Evolutionary conservation across 2,888 invertebrate genomes (phyloP), one percentile per base, ranked within the genome.

Genomic region (Atrina japonica): DNA sequence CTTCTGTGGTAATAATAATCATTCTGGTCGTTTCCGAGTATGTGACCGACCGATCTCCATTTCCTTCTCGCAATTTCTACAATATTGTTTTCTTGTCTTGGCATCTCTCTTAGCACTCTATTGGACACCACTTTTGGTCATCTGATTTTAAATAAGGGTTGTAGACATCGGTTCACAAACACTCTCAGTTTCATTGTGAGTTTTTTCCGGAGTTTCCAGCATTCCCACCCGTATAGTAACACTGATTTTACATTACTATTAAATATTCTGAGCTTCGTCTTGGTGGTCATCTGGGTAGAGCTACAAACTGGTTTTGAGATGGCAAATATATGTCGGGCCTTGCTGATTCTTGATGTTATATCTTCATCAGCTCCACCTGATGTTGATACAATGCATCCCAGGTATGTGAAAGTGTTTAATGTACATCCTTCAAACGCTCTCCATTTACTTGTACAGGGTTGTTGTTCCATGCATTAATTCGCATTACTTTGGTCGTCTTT

Each of bases 181-280:
- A n/a, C n/a, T n/a, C n/a, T n/a, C n/a, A n/a, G n/a, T n/a, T n/a
- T n/a, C n/a, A n/a, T n/a, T n/a, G n/a, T n/a, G n/a, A n/a, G n/a
- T n/a, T 16, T 29, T 30, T 18, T 30, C 35, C 29, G 29, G 56
- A 56, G 29, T 35, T 27, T 27, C 6, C 5, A 30, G 11, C 11
- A 55, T 30, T 55, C 55, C 35, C 30, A 52, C 25, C 52, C 52
- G 25, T 52, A 56, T 35, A 56, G 2, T 35, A 56, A 35, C 35
- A 56, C 56, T 18, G 35, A 43, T 9, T 59, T 59, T 25, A 45
- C 59, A 59, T 59, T 58, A 43, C 25, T 43, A 18, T 59, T 59
- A 43, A 59, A 59, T 11, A 45, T 43, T 43, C 59, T 43, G 3
- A 59, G 27, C 25, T 59, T 59, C 25, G 43, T 59, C 23, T 25